Evolutionary conservation across 2,113 vertebrate genomes (phyloP).

Genomic region (Malaclemys terrapin): DNA sequence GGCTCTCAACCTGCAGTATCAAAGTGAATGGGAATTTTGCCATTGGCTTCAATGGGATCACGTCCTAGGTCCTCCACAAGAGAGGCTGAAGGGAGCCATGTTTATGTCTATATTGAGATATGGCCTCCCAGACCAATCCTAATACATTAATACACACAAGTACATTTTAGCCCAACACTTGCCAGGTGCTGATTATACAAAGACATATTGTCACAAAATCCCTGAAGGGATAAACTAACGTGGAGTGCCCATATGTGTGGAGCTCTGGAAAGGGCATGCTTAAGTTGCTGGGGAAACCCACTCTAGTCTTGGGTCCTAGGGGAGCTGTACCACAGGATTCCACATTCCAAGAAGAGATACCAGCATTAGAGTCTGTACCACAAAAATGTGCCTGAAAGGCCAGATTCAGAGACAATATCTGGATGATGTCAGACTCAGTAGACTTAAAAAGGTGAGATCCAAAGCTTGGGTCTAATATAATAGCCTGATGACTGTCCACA

Average conservation of each 20-base stretch:
- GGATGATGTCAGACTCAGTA: not conserved
- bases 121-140: not conserved
- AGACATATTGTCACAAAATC: not conserved
- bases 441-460: not conserved
- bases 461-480: not conserved
- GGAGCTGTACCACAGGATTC: not conserved
- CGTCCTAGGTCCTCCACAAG: not conserved
- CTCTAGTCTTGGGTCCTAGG: not conserved
- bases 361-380: not conserved
- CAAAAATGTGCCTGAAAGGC: not conserved
- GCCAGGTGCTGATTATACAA: not conserved
- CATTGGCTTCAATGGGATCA: not conserved
- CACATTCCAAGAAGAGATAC: not conserved
- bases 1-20: not conserved
- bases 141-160: not conserved
- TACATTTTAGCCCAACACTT: too few species aligned
- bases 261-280: not conserved
- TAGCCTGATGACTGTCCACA: not conserved
- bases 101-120: not conserved
- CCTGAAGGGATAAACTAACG: not conserved
- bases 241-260: not conserved
- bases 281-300: not conserved
- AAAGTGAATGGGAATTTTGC: not conserved
- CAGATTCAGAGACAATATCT: not conserved
- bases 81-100: not conserved